Conservation (phyloP, 1,140 invertebrate genomes). For the Drosophila grimshawi region DNA sequence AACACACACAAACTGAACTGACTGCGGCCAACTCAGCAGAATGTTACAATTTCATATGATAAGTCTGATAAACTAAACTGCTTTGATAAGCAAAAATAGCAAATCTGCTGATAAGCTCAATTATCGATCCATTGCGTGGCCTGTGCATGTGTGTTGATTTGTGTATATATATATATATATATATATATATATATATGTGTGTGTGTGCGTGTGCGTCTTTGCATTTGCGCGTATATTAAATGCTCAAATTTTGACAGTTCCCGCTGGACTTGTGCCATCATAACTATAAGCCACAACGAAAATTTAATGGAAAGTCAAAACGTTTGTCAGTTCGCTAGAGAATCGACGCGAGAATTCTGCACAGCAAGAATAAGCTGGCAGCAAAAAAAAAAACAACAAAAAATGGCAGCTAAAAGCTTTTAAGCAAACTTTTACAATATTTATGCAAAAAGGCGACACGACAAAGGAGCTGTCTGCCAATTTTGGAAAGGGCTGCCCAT, state of each 20-base stretch:
- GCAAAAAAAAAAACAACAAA: constrained; percentile 23
- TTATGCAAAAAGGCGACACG: constrained; percentile 43
- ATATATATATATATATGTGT: neutral
- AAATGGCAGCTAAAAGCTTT: constrained; percentile 67
- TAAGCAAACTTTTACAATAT: constrained; percentile 71
- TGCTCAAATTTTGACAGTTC: constrained; percentile 45
- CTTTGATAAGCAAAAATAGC: constrained; percentile 73
- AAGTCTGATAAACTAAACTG: constrained; percentile 66
- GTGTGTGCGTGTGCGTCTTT: neutral
- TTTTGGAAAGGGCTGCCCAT: neutral
- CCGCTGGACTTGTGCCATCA: constrained; percentile 31
- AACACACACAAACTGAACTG: constrained; percentile 5
- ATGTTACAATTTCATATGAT: constrained; percentile 75
- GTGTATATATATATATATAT: neutral
- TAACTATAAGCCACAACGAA: constrained; percentile 33
- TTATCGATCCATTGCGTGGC: constrained; percentile 62
- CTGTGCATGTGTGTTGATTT: neutral
- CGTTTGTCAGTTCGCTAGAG: constrained; percentile 44
- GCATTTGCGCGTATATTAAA: constrained; percentile 10
- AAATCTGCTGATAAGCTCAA: constrained; percentile 72
- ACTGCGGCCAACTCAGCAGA: constrained; percentile 51
- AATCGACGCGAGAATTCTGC: constrained; percentile 17
- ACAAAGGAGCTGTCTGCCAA: constrained; percentile 25
- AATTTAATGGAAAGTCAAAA: constrained; percentile 42
- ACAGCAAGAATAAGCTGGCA: neutral